phyloP scores from a whole-genome alignment of 2,888 invertebrate genomes.

The Andrena chrysosceles region DNA sequence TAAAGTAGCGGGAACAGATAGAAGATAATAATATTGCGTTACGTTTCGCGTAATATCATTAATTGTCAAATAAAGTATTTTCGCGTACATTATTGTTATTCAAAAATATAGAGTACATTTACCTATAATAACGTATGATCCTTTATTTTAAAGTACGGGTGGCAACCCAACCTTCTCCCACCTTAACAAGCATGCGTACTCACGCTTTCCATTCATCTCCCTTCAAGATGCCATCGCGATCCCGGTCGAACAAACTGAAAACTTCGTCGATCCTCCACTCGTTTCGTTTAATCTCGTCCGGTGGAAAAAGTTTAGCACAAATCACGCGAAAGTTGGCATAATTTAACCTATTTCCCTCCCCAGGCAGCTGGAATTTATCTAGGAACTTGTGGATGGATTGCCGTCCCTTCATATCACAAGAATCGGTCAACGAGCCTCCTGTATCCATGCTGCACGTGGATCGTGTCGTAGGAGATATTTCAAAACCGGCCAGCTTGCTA shows the following conservation, averaged over 20 bases:
- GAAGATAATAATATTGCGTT: too few species aligned
- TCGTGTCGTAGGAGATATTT: neutral
- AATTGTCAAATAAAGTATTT: too few species aligned
- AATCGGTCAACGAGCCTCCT: neutral
- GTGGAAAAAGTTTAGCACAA: conserved; percentile 72
- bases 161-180: neutral
- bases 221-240: conserved; percentile 90
- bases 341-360: conserved; percentile 50
- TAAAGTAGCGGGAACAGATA: too few species aligned
- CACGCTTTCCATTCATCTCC: conserved; percentile 90
- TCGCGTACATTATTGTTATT: too few species aligned
- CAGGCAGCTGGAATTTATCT: neutral
- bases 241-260: conserved; percentile 92
- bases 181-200: conserved; percentile 8
- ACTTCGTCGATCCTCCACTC: conserved; percentile 89
- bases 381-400: conserved; percentile 2
- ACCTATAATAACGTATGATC: too few species aligned
- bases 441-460: conserved; percentile 7
- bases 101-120: too few species aligned
- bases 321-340: conserved; percentile 73
- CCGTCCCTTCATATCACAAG: neutral
- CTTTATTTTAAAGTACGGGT: too few species aligned
- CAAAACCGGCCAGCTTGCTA: neutral
- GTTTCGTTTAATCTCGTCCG: conserved; percentile 78
- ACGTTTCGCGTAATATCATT: too few species aligned